These are phyloP conservation scores for Eleginops maclovinus DNA, from an alignment of 2,113 vertebrate genomes.

Conservation along the genomic window DNA sequence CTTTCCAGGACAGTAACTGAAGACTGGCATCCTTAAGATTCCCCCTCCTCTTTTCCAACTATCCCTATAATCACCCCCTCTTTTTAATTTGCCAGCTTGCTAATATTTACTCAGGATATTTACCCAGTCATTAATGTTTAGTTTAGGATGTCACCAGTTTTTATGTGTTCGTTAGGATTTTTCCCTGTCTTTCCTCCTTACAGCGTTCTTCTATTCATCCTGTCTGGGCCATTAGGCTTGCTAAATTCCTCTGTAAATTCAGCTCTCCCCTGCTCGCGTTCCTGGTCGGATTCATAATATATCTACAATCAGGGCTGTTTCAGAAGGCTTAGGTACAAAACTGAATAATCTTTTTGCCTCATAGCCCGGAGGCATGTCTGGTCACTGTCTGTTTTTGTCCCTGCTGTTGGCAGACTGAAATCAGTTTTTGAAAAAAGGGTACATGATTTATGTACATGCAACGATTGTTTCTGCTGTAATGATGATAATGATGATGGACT, in stretches of 20 bases:
- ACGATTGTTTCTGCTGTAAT: not conserved
- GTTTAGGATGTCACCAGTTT: slow-evolving; percentile 30
- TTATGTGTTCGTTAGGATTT: slow-evolving; percentile 46
- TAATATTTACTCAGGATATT: slow-evolving; percentile 39
- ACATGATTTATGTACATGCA: slow-evolving; percentile 24
- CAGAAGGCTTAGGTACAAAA: slow-evolving; percentile 60
- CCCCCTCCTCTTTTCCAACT: slow-evolving; percentile 11
- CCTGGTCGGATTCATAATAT: slow-evolving; percentile 66
- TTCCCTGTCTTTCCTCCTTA: slow-evolving; percentile 32
- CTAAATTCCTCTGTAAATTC: slow-evolving; percentile 73
- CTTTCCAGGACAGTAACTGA: slow-evolving; percentile 26
- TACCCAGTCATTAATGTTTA: slow-evolving; percentile 36
- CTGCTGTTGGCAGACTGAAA: slow-evolving; percentile 40
- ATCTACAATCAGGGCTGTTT: slow-evolving; percentile 55
- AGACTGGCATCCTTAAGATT: slow-evolving; percentile 9
- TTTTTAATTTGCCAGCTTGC: slow-evolving; percentile 3
- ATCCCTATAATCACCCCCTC: not conserved
- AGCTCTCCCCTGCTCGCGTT: slow-evolving; percentile 39
- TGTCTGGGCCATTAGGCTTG: slow-evolving; percentile 70
- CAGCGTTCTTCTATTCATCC: slow-evolving; percentile 59
- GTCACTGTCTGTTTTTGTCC: slow-evolving; percentile 48
- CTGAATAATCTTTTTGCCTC: slow-evolving; percentile 57
- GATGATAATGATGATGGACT: not conserved
- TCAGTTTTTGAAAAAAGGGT: not conserved
- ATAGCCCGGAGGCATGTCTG: slow-evolving; percentile 52